Conservation (phyloP, 1,140 invertebrate genomes). For the Pararge aegeria region DNA sequence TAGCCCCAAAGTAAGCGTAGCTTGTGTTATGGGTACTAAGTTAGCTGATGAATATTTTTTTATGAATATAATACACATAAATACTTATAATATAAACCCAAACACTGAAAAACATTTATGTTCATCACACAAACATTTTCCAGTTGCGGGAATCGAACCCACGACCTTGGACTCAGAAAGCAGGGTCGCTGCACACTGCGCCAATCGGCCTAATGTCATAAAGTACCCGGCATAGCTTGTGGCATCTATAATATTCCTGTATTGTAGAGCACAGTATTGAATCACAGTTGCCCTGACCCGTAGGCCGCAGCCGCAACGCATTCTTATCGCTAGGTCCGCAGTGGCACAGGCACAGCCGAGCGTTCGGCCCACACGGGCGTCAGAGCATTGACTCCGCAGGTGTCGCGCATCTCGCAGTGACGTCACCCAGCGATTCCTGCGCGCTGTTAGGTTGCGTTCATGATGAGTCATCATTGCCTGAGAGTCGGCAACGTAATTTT, state of each 20-base stretch:
- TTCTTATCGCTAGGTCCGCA: conserved; percentile 18
- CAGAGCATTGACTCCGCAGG: conserved; percentile 51
- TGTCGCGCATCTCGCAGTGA: conserved; percentile 47
- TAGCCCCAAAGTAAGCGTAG: too few relatives aligned
- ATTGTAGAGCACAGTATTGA: not conserved
- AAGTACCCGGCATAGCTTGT: not conserved
- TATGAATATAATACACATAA: too few relatives aligned
- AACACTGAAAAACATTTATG: too few relatives aligned
- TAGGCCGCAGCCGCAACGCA: not conserved
- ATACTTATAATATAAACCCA: too few relatives aligned
- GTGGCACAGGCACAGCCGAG: conserved; percentile 23
- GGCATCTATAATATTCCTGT: not conserved
- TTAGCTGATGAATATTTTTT: too few relatives aligned
- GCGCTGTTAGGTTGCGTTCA: conserved; percentile 16
- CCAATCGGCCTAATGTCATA: too few relatives aligned
- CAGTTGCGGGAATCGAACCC: too few relatives aligned
- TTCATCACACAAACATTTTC: too few relatives aligned
- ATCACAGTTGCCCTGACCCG: conserved; percentile 24
- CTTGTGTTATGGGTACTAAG: too few relatives aligned
- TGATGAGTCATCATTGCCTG: not conserved
- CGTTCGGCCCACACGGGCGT: conserved; percentile 40
- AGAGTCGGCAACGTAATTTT: too few relatives aligned
- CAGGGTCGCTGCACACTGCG: too few relatives aligned
- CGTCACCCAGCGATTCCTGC: conserved; percentile 40
- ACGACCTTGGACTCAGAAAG: too few relatives aligned